Evolutionary conservation across 2,797 vertebrate species (phyloP).

Genomic region (Alauda arvensis): DNA sequence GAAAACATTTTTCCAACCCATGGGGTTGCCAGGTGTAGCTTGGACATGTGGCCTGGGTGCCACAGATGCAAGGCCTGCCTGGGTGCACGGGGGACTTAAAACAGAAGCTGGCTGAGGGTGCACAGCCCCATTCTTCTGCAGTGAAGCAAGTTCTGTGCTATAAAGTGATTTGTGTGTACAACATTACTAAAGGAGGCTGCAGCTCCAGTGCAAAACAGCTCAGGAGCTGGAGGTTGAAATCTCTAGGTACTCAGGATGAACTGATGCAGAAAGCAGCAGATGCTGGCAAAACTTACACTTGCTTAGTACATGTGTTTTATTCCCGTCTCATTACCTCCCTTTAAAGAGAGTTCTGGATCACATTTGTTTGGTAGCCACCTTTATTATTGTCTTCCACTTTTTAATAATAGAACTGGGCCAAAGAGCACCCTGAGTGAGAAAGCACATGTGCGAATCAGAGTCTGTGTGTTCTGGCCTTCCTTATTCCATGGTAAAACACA

Average conservation of each 20-base stretch:
- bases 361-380: background rate
- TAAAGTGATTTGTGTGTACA: accelerated
- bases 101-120: background rate
- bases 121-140: background rate
- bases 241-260: accelerated
- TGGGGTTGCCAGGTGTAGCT: accelerated
- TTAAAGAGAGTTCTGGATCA: background rate
- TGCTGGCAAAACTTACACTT: background rate
- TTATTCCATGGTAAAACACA: background rate
- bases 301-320: background rate
- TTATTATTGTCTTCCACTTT: background rate
- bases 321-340: background rate
- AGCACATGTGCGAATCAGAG: background rate
- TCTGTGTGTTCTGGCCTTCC: background rate
- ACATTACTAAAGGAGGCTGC: background rate
- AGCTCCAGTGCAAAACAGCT: background rate
- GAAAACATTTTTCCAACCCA: background rate
- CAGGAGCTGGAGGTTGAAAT: background rate
- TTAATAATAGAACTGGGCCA: background rate
- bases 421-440: background rate
- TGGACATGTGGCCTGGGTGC: background rate
- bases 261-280: background rate
- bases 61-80: background rate
- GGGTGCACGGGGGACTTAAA: background rate
- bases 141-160: background rate